A percentile compares a stretch with the other conserved stretches of the same genome.
Evolutionary conservation across 2,113 vertebrate species (phyloP).

Genomic region (Addax nasomaculatus): DNA sequence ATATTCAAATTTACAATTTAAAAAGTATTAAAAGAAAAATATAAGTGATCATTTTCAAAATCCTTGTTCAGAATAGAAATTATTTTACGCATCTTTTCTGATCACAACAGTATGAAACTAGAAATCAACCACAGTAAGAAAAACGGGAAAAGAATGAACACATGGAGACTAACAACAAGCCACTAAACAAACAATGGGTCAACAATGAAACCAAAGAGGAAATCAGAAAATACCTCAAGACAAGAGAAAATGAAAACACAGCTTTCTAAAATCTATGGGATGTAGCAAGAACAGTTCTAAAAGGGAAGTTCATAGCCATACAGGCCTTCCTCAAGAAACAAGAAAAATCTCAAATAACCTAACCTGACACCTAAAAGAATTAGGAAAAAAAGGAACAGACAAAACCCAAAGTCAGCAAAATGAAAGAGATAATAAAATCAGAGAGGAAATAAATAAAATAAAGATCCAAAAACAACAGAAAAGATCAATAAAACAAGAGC

Average conservation of each 20-base stretch:
- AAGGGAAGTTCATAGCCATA: not conserved
- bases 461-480: not conserved
- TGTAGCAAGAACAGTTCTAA: not conserved
- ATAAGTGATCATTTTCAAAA: not conserved
- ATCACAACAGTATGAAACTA: not conserved
- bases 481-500: not conserved
- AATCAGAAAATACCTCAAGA: not conserved
- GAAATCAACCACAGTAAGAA: not conserved
- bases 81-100: not conserved
- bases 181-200: not conserved
- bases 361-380: not conserved
- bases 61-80: not conserved
- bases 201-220: not conserved
- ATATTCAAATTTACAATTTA: not conserved
- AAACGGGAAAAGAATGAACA: not conserved
- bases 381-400: not conserved
- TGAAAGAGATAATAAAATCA: not conserved
- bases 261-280: not conserved
- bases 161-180: not conserved
- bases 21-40: not conserved
- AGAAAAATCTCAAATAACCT: not conserved
- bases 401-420: not conserved
- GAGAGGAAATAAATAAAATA: not conserved
- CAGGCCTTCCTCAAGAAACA: not conserved
- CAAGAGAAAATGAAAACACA: not conserved